Evolutionary conservation across 2,888 invertebrate species (phyloP).

Genomic region (Pyrocoelia pectoralis): DNA sequence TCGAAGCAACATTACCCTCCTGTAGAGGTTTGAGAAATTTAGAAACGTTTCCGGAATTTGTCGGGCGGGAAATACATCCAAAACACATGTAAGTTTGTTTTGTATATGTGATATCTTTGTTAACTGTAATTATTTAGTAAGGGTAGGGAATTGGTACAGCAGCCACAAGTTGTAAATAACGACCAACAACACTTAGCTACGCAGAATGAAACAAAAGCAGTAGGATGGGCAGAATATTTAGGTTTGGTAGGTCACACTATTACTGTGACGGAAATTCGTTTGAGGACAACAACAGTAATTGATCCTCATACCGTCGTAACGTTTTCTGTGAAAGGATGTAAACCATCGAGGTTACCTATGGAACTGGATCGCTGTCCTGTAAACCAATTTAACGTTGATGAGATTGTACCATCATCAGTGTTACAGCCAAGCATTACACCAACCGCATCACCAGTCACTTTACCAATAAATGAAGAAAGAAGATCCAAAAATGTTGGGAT

Average conservation of each 20-base stretch:
- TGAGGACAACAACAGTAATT: constrained; percentile 49
- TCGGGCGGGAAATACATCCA: constrained; percentile 23
- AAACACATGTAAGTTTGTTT: constrained; percentile 21
- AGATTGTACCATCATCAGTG: constrained; percentile 25
- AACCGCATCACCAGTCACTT: constrained; percentile 11
- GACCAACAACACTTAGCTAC: constrained; percentile 14
- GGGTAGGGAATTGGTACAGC: constrained; percentile 12
- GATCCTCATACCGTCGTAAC: constrained; percentile 56
- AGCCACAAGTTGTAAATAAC: background rate
- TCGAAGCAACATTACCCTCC: constrained; percentile 55
- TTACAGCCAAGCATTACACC: constrained; percentile 16
- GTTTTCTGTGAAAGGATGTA: constrained; percentile 58
- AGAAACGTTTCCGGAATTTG: constrained; percentile 48
- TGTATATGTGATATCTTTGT: background rate
- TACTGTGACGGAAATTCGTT: constrained; percentile 50
- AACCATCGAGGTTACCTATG: constrained; percentile 53
- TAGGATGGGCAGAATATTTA: constrained; percentile 56
- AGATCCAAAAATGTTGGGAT: constrained; percentile 18
- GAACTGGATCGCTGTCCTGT: constrained; percentile 48
- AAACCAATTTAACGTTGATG: constrained; percentile 15
- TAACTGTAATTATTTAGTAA: constrained; percentile 7
- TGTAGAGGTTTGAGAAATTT: constrained; percentile 55
- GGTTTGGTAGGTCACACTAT: constrained; percentile 54
- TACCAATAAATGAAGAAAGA: background rate
- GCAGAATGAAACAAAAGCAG: constrained; percentile 3